Base-by-base conservation (phyloP, 2,113 vertebrate species). In the Rutilus rutilus region DNA sequence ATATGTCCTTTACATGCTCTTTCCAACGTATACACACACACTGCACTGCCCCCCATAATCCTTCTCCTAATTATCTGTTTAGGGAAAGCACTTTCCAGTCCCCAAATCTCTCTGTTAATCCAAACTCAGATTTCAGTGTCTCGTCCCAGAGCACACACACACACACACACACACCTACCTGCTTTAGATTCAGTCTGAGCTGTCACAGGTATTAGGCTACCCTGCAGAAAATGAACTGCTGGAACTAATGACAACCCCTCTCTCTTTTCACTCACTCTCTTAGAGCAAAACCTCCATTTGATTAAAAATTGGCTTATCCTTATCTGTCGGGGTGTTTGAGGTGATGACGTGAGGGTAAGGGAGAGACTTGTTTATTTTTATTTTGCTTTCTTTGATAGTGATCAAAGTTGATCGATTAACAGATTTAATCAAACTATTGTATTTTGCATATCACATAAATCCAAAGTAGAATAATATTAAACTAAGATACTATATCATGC, bases 201-300 rank as follows among this genome's bases (percentile, higher is more conserved):
- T 85, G 64, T 87, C 39, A 23, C 89, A 92, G 90, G 90, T 94
- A 92, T 93, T 92, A 92, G 85, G 87, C 88, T 89, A 87, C 23
- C 60, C 78, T 65, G 78, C 60, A 92, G 89, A 89, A 91, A 91
- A 90, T 89, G 83, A 93, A 91, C 88, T 92, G 90, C 88, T 93
- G 93, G 93, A 93, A 92, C 94, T 93, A 94, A 94, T 93, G 91
- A 92, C 90, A 88, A 87, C 87, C 89, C 86, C 90, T 91, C 91
- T 81, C 69, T 76, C 9, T 84, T 67, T 76, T 86, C 77, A 87
- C 71, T 50, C 15, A 85, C 84, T 77, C 73, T 86, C 84, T 23
- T 69, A 82, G 57, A 87, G 85, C 74, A 76, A 76, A 76, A 90
- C 86, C 85, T 62, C 64, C 82, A 90, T 86, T 90, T 93, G 91